Evolutionary conservation across 2,888 invertebrate genomes (phyloP).

Genomic region (Automeris io): DNA sequence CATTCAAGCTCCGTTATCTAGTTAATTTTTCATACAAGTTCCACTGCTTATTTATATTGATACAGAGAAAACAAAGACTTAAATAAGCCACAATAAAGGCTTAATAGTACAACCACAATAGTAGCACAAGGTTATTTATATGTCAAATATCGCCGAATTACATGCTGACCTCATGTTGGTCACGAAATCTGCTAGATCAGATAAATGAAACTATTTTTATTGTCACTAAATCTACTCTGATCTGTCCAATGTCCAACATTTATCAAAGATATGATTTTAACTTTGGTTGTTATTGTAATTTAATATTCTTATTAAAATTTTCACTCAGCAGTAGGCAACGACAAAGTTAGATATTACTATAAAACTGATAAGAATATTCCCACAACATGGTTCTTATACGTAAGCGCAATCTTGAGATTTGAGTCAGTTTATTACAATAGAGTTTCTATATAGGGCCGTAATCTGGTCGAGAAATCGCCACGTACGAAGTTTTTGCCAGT

Average conservation of each 20-base stretch:
- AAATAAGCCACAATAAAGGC: too few species aligned
- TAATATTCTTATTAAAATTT: too few species aligned
- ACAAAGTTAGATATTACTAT: too few species aligned
- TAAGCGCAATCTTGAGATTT: conserved; percentile 51
- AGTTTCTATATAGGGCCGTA: conserved; percentile 47
- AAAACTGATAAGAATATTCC: conserved; percentile 20
- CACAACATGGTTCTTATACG: conserved; percentile 44
- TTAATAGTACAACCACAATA: too few species aligned
- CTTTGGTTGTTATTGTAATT: too few species aligned
- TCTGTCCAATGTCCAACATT: too few species aligned
- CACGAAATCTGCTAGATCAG: conserved; percentile 61
- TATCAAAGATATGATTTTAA: too few species aligned
- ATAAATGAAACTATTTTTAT: conserved; percentile 57
- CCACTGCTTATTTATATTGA: too few species aligned
- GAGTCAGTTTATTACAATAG: conserved; percentile 53
- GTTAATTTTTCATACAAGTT: too few species aligned
- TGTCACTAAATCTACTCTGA: conserved; percentile 47
- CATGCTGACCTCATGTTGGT: conserved; percentile 53
- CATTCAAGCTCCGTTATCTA: too few species aligned
- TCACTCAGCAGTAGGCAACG: too few species aligned
- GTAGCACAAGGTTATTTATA: conserved; percentile 53
- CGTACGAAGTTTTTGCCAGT: conserved; percentile 48
- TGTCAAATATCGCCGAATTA: conserved; percentile 50
- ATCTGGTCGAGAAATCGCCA: conserved; percentile 47
- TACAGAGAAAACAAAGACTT: too few species aligned